These are phyloP conservation scores for Ophiodon elongatus DNA, from an alignment of 2,113 vertebrate species.

Conservation along the genomic window DNA sequence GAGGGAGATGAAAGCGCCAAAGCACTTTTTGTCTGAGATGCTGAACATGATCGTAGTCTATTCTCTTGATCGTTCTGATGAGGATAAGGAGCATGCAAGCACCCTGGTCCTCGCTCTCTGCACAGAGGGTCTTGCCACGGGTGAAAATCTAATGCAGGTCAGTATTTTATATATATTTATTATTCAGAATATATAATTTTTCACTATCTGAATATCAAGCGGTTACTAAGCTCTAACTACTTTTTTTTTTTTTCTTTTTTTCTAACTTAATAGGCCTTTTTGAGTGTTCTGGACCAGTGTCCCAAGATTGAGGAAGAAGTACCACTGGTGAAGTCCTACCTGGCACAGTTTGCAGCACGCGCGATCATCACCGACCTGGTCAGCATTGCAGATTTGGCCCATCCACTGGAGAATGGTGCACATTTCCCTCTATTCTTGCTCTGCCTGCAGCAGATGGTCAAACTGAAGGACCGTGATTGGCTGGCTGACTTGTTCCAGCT, in stretches of 20 bases:
- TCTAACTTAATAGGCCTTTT: constrained; percentile 92
- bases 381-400: constrained; percentile 94
- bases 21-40: constrained; percentile 96
- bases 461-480: constrained; percentile 96
- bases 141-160: constrained; percentile 97
- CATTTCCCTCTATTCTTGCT: constrained; percentile 99
- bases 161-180: constrained; percentile 17
- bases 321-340: constrained; percentile 96
- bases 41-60: constrained; percentile 93
- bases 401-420: constrained; percentile 95
- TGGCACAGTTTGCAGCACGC: constrained; percentile 97
- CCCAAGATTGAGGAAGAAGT: constrained; percentile 96
- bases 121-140: constrained; percentile 91
- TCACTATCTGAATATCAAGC: not conserved
- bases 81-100: constrained; percentile 94
- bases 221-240: not conserved
- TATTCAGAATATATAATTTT: not conserved
- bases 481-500: constrained; percentile 96
- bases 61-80: constrained; percentile 93
- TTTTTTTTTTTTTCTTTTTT: not conserved
- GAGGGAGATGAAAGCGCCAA: constrained; percentile 95
- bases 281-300: constrained; percentile 95
- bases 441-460: constrained; percentile 97
- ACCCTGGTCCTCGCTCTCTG: constrained; percentile 91
- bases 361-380: constrained; percentile 93